Evolutionary conservation across 1,140 invertebrate genomes (phyloP), one percentile per base, ranked within the genome.

Genomic region (Drepana arcuata): DNA sequence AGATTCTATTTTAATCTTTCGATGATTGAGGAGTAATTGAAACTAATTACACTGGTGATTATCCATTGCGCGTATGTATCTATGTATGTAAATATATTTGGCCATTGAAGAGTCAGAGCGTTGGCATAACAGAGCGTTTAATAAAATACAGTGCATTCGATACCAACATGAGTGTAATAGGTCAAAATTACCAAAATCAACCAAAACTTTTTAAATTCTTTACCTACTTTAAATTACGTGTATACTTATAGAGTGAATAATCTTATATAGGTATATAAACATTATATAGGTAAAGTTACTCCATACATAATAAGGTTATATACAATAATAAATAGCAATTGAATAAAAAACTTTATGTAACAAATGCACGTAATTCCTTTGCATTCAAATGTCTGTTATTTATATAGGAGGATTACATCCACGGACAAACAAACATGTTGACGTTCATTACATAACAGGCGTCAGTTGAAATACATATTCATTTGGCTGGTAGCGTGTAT

Each of bases 1-100:
- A 55, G 32, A 59, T 65, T 73, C 66, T 73, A 67, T 74, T 73
- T 67, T 65, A 67, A 71, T 65, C 70, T 74, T 74, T 78, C 71
- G 70, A 67, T 62, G 71, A 74, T 73, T 54, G 51, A 54, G 40
- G 24, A 29, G 33, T 69, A 75, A 78, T 78, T 78, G 57, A 54
- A 55, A 58, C 9, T 69, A 73, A 78, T 78, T 71, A 53, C 30
- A 29, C 7, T 11, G 14, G 41, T 40, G 54, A 71, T 71, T 71
- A 66, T 55, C 41, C 40, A 21, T 5, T 4, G 9, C 4, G 18
- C 9, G 9, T 21, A 5, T 21, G 9, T 21, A 5, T 5, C 18
- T 5, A 21, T 5, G 18, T 5, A 5, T 5, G 4, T 9, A 5
- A 21, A 5, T 21, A 21, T 9, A 9, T 4, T 5, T 21, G 9